Conservation (phyloP, 2,797 vertebrate genomes). For the Sebastes miniatus region DNA sequence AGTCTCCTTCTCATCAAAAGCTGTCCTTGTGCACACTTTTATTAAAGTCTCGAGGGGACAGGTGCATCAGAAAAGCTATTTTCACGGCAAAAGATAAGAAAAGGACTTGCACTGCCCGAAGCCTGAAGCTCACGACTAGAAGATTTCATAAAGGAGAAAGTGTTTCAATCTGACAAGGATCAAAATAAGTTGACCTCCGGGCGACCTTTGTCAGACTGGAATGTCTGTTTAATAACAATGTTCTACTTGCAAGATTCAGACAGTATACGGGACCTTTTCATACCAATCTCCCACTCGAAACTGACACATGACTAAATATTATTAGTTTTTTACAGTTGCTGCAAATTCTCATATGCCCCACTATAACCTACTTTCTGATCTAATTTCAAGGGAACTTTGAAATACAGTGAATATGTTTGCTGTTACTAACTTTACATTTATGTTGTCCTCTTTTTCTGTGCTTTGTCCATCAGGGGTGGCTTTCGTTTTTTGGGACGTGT, state of each 20-base stretch:
- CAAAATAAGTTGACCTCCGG: constrained; percentile 35
- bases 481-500: constrained; percentile 48
- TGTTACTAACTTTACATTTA: constrained; percentile 31
- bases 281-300: neutral
- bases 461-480: constrained; percentile 55
- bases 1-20: constrained; percentile 7
- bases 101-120: constrained; percentile 16
- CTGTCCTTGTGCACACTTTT: constrained; percentile 16
- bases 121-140: neutral
- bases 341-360: neutral
- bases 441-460: constrained; percentile 52
- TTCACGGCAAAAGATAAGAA: constrained; percentile 40
- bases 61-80: constrained; percentile 36
- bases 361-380: constrained; percentile 25
- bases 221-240: constrained; percentile 17
- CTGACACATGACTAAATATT: neutral
- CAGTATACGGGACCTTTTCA: neutral
- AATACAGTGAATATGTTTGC: neutral
- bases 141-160: constrained; percentile 38
- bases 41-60: constrained; percentile 30
- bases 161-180: constrained; percentile 23
- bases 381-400: constrained; percentile 24
- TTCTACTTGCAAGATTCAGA: neutral
- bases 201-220: constrained; percentile 14
- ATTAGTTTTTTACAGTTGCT: neutral